Conservation (phyloP, 2,113 vertebrate species). For the Silurus meridionalis region DNA sequence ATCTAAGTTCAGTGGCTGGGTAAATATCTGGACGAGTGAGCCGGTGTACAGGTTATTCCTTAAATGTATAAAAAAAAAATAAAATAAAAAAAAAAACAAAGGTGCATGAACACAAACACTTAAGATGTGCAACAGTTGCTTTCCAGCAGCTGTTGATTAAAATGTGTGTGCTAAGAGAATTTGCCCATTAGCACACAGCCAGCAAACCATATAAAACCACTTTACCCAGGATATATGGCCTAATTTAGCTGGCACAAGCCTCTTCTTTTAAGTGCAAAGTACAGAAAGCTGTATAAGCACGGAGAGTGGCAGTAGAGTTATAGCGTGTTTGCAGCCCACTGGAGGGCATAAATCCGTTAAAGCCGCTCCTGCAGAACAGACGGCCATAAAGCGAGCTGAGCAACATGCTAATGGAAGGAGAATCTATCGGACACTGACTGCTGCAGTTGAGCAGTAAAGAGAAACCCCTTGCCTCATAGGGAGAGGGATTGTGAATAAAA, state of each 20-base stretch:
- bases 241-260: constrained; percentile 29
- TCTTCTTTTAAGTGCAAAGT: constrained; percentile 42
- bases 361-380: constrained; percentile 32
- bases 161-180: constrained; percentile 15
- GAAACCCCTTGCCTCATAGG: neutral
- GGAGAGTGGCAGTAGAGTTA: constrained; percentile 57
- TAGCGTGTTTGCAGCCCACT: constrained; percentile 57
- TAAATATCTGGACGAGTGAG: neutral
- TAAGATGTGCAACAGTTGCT: neutral
- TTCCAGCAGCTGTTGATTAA: constrained; percentile 7
- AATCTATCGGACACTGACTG: constrained; percentile 27
- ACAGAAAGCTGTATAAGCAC: constrained; percentile 45
- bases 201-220: constrained; percentile 29
- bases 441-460: constrained; percentile 46
- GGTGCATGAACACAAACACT: neutral
- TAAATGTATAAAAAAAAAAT: neutral
- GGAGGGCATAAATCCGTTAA: constrained; percentile 50
- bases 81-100: neutral
- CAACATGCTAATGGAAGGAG: constrained; percentile 40
- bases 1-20: neutral
- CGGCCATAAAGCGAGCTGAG: constrained; percentile 33
- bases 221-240: constrained; percentile 28
- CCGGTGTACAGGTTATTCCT: neutral
- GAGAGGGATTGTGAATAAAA: neutral
- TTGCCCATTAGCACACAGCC: constrained; percentile 21